A percentile compares a stretch with the other conserved stretches of the same genome.
These are phyloP conservation scores for Hippopotamus amphibius DNA, from an alignment of 2,113 vertebrate genomes.

Conservation along the genomic window DNA sequence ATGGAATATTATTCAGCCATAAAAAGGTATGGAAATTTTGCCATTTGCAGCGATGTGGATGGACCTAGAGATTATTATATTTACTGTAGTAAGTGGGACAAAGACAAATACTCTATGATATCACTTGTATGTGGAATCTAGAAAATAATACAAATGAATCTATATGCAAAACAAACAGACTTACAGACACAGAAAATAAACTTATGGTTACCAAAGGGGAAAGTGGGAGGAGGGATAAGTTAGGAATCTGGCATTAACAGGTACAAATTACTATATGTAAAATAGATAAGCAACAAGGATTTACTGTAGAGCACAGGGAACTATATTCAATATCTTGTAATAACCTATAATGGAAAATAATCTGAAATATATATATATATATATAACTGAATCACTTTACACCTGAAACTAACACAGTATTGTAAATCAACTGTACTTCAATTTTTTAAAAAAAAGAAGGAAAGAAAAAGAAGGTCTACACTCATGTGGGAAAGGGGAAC, in stretches of 20 bases:
- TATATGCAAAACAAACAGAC: neutral
- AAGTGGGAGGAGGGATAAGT: neutral
- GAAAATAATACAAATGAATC: neutral
- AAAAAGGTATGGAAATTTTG: neutral
- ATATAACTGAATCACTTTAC: neutral
- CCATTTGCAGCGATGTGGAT: neutral
- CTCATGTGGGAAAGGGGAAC: neutral
- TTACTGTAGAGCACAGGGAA: neutral
- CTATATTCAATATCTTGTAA: neutral
- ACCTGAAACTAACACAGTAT: neutral
- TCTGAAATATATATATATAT: neutral
- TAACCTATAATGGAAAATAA: neutral
- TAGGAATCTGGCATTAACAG: neutral
- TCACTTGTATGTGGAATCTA: neutral
- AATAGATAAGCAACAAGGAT: neutral
- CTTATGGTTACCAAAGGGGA: neutral
- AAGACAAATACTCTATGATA: neutral
- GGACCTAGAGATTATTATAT: neutral
- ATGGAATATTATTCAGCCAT: neutral
- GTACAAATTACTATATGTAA: neutral
- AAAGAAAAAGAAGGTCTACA: neutral
- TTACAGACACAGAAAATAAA: neutral
- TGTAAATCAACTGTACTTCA: neutral
- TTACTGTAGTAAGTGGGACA: neutral
- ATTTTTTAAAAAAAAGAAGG: neutral